Conservation (phyloP, 2,113 vertebrate species). For the Ciconia maguari region DNA sequence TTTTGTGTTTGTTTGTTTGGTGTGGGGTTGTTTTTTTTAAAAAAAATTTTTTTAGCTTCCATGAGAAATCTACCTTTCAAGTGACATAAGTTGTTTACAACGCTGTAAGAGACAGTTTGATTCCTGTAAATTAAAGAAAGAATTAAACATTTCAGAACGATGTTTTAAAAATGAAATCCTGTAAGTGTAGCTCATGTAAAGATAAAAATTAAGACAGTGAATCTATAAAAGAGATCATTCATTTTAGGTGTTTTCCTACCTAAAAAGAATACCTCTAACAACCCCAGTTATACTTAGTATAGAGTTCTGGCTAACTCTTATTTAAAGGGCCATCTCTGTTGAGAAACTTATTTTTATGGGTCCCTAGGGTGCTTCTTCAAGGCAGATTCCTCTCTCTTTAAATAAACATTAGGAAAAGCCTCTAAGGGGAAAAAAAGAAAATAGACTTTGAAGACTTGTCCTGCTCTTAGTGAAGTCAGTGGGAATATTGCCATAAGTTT, state of each 20-base stretch:
- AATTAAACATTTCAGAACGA: background rate
- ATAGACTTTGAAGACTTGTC: background rate
- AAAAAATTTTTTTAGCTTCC: background rate
- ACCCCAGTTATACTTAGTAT: background rate
- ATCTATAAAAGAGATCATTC: background rate
- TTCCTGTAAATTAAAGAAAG: background rate
- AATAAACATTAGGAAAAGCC: constrained; percentile 43
- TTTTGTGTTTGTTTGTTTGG: too few relatives aligned
- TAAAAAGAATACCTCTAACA: background rate
- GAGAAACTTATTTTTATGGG: constrained; percentile 32
- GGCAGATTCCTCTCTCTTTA: constrained; percentile 43
- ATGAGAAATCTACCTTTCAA: background rate
- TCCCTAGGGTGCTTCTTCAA: constrained; percentile 26
- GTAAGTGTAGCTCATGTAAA: background rate
- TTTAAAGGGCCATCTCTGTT: background rate
- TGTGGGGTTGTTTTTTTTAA: background rate
- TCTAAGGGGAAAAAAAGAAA: background rate
- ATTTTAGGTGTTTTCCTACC: background rate
- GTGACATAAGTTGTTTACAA: background rate
- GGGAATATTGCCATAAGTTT: background rate
- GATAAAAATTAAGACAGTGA: background rate
- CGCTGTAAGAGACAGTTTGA: background rate
- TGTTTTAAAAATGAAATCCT: background rate
- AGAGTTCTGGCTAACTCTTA: background rate
- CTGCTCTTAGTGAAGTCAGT: background rate